phyloP scores from a whole-genome alignment of 2,888 invertebrate species.

The Flexamia atlantica region DNA sequence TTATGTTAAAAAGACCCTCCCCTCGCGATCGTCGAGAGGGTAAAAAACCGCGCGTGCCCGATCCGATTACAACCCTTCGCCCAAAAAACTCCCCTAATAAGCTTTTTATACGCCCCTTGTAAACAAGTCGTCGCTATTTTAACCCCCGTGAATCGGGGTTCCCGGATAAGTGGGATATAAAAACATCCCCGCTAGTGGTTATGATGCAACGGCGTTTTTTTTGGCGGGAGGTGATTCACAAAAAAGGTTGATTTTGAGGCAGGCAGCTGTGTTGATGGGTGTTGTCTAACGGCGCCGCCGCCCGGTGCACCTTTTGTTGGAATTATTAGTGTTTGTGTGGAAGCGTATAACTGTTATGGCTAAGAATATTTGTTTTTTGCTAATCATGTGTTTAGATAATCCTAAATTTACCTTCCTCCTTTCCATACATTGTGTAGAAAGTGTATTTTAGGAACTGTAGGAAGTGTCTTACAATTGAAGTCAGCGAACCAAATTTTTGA shows the following conservation, averaged over 20 bases:
- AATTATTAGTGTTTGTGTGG: not conserved
- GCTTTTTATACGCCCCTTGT: constrained; percentile 55
- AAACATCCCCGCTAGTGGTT: constrained; percentile 44
- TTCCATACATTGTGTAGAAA: too few species aligned
- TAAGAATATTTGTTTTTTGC: too few species aligned
- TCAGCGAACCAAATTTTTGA: too few species aligned
- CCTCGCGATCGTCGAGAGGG: not conserved
- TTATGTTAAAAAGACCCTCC: constrained; percentile 17
- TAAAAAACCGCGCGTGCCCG: constrained; percentile 53
- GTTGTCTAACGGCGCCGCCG: not conserved
- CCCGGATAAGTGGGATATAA: constrained; percentile 35
- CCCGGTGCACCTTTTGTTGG: not conserved
- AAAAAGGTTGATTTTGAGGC: too few species aligned
- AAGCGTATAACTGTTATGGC: not conserved
- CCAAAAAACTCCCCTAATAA: constrained; percentile 58
- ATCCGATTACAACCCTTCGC: constrained; percentile 54
- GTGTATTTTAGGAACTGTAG: too few species aligned
- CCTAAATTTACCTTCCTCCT: too few species aligned
- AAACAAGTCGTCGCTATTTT: constrained; percentile 55
- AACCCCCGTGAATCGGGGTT: constrained; percentile 17
- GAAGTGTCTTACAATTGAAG: too few species aligned
- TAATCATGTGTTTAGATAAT: too few species aligned
- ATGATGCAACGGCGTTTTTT: constrained; percentile 36
- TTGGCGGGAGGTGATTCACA: not conserved
- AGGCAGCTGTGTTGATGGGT: constrained; percentile 2